Conservation (phyloP, 2,113 vertebrate genomes). For the Vidua chalybeata region DNA sequence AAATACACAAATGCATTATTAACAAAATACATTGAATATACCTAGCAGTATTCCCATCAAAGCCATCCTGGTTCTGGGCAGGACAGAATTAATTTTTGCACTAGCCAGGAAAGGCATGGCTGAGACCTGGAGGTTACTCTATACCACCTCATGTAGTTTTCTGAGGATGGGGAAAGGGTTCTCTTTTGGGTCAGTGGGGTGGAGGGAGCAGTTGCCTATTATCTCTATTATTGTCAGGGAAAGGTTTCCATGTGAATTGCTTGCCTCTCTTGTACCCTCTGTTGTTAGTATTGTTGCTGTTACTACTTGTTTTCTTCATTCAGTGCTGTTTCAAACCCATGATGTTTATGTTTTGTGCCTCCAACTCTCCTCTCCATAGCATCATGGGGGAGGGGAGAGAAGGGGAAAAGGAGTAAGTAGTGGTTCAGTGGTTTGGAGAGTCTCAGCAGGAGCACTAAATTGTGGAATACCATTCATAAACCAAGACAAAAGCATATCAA, state of each 20-base stretch:
- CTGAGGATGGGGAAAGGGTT: not conserved
- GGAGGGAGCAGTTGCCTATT: not conserved
- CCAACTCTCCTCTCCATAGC: not conserved
- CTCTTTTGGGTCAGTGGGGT: not conserved
- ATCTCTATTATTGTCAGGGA: not conserved
- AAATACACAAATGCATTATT: not conserved
- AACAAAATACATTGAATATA: not conserved
- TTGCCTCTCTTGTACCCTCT: not conserved
- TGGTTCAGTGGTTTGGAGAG: not conserved
- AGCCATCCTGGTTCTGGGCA: not conserved
- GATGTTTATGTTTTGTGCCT: not conserved
- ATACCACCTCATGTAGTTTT: not conserved
- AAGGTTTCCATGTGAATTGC: not conserved
- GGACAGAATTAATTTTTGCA: not conserved
- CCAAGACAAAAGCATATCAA: not conserved
- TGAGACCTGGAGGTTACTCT: not conserved
- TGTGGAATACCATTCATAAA: not conserved
- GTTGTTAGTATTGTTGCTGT: not conserved
- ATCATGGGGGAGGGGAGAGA: accelerated
- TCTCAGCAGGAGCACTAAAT: not conserved
- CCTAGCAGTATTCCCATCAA: not conserved
- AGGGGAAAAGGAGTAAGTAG: not conserved
- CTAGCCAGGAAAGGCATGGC: not conserved
- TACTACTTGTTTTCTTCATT: not conserved
- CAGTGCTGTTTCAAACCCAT: not conserved